These are phyloP conservation scores for Venusia cambrica DNA, from an alignment of 2,888 invertebrate genomes.

Conservation along the genomic window DNA sequence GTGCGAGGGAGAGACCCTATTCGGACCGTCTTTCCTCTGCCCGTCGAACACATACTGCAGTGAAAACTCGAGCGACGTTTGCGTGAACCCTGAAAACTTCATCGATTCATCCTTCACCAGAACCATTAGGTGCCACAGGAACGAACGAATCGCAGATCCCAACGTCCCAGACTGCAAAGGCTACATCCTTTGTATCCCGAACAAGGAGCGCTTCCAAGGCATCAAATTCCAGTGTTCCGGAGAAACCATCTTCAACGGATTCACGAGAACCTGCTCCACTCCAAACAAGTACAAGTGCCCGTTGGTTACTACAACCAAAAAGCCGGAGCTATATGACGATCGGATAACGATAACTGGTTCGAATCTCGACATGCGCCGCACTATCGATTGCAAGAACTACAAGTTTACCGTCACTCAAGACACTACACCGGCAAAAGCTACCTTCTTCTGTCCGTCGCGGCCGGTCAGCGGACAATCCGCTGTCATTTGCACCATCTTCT, in stretches of 20 bases:
- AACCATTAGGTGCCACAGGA: conserved; percentile 54
- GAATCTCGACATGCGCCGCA: conserved; percentile 16
- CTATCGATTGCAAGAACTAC: conserved; percentile 69
- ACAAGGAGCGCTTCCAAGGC: conserved; percentile 66
- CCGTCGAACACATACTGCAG: conserved; percentile 66
- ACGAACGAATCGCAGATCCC: conserved; percentile 67
- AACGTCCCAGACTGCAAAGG: conserved; percentile 69
- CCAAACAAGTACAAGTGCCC: conserved; percentile 66
- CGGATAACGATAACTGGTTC: conserved; percentile 20
- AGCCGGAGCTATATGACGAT: conserved; percentile 40
- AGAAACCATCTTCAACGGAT: conserved; percentile 66
- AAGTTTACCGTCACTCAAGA: conserved; percentile 65
- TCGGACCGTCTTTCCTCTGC: conserved; percentile 63
- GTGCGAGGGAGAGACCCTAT: conserved; percentile 55
- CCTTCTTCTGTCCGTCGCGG: conserved; percentile 65
- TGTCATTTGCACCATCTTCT: conserved; percentile 67
- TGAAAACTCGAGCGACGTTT: conserved; percentile 67
- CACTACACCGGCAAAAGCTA: conserved; percentile 48
- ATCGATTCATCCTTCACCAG: conserved; percentile 57
- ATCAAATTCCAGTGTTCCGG: conserved; percentile 72
- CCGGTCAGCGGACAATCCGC: conserved; percentile 51
- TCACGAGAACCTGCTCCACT: conserved; percentile 61
- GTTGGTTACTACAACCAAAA: conserved; percentile 41
- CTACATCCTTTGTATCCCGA: conserved; percentile 69
- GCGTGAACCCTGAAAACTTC: conserved; percentile 57